Evolutionary conservation across 2,888 invertebrate genomes (phyloP), one percentile per base, ranked within the genome.

Genomic region (Brenthis ino): DNA sequence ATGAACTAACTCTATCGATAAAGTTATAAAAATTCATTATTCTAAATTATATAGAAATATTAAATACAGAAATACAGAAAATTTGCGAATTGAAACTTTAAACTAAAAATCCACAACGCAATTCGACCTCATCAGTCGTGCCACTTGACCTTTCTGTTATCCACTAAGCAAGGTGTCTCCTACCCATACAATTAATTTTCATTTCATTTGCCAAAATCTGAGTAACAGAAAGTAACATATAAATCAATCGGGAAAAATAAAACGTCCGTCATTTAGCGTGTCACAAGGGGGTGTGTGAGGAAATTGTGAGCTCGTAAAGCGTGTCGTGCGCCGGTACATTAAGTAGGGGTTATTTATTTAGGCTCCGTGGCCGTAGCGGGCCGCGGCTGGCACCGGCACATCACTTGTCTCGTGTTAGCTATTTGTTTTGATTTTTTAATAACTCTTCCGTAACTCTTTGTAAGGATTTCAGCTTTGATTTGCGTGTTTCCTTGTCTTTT

Each of bases 341-440:
- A 91, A 89, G 85, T 86, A 85, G 85, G 85, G 86, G 89, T 89
- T 91, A 90, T 91, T 91, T 91, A 91, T 91, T 91, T 91, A 87
- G 89, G 85, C 85, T 81, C 85, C 79, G 85, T 83, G 82, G 73
- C 70, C 82, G 81, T 79, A 85, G 84, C 82, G 73, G 69, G 79
- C 82, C 82, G 81, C 76, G 81, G 69, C 83, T 79, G 83, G 84
- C 78, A 83, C 84, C 74, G 74, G 55, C 33, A 72, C 76, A 76
- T 78, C 79, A 77, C 75, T 80, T 79, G 77, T 73, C 71, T 69
- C 57, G 68, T 50, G 55, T 60, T 37, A 56, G 50, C 67, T 67
- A 61, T 70, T 69, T 71, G 63, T 56, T 67, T 70, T 67, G 67
- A 67, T 69, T 63, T 57, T 67, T 58, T 64, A 66, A 69, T 66